Conservation (phyloP, 1,140 invertebrate genomes). For the Lordiphosa stackelbergi region DNA sequence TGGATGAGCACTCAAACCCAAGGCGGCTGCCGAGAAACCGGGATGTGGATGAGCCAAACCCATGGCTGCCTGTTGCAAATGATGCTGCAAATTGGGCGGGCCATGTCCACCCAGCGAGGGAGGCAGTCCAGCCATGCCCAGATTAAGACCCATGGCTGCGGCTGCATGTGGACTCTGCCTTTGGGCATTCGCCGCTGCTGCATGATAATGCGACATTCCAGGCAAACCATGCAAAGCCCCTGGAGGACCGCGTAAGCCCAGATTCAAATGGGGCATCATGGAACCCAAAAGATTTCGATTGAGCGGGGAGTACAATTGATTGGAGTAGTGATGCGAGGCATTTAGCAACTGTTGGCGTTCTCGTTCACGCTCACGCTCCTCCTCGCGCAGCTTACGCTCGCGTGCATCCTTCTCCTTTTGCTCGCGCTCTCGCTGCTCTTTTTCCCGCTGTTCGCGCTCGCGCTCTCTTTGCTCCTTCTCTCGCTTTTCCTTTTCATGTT, state of each 20-base stretch:
- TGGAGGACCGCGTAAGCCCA: conserved; percentile 62
- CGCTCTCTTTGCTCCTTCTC: conserved; percentile 54
- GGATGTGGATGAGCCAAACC: conserved; percentile 64
- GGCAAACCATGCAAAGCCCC: conserved; percentile 56
- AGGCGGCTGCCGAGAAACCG: conserved; percentile 61
- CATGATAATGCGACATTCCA: conserved; percentile 71
- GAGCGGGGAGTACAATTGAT: conserved; percentile 66
- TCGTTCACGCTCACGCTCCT: conserved; percentile 59
- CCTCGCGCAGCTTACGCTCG: conserved; percentile 51
- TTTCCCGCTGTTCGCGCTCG: conserved; percentile 71
- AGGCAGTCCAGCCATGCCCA: conserved; percentile 59
- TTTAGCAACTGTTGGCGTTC: conserved; percentile 67
- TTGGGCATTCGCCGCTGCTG: conserved; percentile 64
- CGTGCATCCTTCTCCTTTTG: conserved; percentile 59
- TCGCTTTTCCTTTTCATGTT: conserved; percentile 75
- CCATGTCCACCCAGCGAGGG: conserved; percentile 54
- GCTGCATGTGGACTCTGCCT: conserved; percentile 57
- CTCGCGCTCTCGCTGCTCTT: conserved; percentile 64
- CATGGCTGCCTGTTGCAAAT: conserved; percentile 67
- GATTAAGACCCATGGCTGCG: conserved; percentile 65
- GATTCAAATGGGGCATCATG: conserved; percentile 69
- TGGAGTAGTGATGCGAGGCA: conserved; percentile 73
- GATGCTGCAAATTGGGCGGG: conserved; percentile 65
- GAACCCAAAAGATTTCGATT: conserved; percentile 66
- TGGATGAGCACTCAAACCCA: conserved; percentile 63